Conservation (phyloP, 37 sponge, comb jelly and placozoan species). For the Beroe forskalii region DNA sequence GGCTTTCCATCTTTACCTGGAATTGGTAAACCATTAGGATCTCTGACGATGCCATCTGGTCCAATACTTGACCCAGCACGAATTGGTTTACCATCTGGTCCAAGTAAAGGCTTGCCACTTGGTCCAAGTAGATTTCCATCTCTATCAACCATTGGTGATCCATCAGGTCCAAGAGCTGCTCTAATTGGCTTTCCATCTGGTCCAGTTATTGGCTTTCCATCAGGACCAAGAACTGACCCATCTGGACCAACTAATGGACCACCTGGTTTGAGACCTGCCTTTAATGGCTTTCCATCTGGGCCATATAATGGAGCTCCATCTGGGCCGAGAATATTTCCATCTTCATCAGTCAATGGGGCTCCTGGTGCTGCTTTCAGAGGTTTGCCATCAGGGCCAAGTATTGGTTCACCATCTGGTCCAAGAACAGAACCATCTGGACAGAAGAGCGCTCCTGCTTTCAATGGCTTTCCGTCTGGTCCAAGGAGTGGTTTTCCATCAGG, state of each 20-base stretch:
- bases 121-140: slow-evolving; percentile 56
- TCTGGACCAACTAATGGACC: slow-evolving; percentile 20
- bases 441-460: not conserved
- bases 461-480: slow-evolving; percentile 54
- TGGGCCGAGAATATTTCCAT: slow-evolving; percentile 37
- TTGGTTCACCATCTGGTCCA: slow-evolving; percentile 43
- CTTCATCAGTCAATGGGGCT: not conserved
- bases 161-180: slow-evolving; percentile 11
- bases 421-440: slow-evolving; percentile 51
- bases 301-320: slow-evolving; percentile 15
- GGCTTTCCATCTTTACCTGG: slow-evolving; percentile 30
- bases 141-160: not conserved
- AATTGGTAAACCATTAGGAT: not conserved
- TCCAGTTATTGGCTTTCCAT: slow-evolving; percentile 31
- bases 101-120: slow-evolving; percentile 27
- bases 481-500: slow-evolving; percentile 53
- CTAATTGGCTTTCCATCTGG: slow-evolving; percentile 56
- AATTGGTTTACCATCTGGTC: slow-evolving; percentile 43
- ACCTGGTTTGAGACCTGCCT: slow-evolving; percentile 1
- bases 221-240: slow-evolving; percentile 47
- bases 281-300: slow-evolving; percentile 48
- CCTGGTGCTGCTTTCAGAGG: slow-evolving; percentile 41
- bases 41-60: slow-evolving; percentile 28
- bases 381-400: slow-evolving; percentile 48
- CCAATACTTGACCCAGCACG: slow-evolving; percentile 1